Percentiles rank a stretch among this genome's conserved stretches.
Conservation (phyloP, 2,113 vertebrate species). For the Narcine bancroftii region DNA sequence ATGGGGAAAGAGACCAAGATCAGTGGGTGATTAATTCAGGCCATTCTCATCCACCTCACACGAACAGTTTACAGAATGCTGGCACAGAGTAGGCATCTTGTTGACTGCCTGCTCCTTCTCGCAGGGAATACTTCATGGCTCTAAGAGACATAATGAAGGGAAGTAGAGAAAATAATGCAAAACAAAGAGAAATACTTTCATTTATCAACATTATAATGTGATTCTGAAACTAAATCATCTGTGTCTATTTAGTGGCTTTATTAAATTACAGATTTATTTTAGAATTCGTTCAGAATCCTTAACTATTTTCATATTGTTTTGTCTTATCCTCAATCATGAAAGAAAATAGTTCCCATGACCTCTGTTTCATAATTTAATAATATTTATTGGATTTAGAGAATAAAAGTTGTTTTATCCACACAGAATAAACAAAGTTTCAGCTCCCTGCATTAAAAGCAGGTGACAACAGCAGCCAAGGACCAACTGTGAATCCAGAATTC, state of each 20-base stretch:
- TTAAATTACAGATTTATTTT: background rate
- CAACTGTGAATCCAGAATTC: background rate
- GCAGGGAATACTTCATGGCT: background rate
- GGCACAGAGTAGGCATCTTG: background rate
- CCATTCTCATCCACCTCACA: background rate
- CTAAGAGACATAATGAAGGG: background rate
- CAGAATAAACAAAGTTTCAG: background rate
- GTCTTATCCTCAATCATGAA: background rate
- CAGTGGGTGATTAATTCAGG: background rate
- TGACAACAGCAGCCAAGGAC: background rate
- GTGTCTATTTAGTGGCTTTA: background rate
- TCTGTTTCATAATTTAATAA: background rate
- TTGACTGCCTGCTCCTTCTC: background rate
- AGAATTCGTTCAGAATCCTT: background rate
- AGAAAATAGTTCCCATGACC: background rate
- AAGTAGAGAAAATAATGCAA: background rate
- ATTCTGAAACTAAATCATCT: background rate
- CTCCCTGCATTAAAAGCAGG: background rate
- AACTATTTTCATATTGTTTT: background rate
- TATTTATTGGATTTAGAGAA: background rate
- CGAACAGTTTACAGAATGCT: background rate
- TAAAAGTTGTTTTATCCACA: background rate
- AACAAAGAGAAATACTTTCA: too few relatives aligned
- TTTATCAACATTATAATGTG: background rate
- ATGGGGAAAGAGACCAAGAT: conserved; percentile 5